These are phyloP conservation scores for Homarus gammarus DNA, from an alignment of 2,888 invertebrate genomes.

Conservation along the genomic window DNA sequence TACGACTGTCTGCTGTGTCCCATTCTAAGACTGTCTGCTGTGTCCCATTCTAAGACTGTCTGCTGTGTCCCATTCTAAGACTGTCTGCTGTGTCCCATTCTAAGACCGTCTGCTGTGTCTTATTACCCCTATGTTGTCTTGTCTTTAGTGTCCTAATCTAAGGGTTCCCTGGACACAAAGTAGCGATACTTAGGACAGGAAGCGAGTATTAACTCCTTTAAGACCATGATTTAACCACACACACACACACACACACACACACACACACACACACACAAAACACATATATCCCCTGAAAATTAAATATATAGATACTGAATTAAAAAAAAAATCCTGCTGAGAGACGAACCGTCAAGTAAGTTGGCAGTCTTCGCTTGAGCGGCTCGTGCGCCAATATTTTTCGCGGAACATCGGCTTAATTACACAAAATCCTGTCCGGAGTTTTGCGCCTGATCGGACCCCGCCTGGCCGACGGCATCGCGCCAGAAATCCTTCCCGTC, in stretches of 20 bases:
- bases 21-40: no score
- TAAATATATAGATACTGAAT: background rate
- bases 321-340: background rate
- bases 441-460: constrained; percentile 51
- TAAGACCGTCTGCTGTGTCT: no score
- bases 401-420: constrained; percentile 44
- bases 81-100: no score
- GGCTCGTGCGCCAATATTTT: constrained; percentile 42
- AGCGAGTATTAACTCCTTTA: background rate
- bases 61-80: no score
- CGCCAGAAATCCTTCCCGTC: background rate
- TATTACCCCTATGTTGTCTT: no score
- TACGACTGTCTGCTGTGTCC: no score
- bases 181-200: no score
- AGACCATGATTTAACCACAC: background rate
- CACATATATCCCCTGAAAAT: background rate
- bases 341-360: background rate
- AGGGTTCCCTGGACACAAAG: no score
- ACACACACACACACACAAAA: background rate
- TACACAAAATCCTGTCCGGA: constrained; percentile 59
- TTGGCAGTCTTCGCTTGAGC: no score
- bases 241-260: constrained; percentile 8
- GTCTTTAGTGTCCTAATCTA: no score
- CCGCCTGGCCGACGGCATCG: constrained; percentile 23
- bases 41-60: no score